Base-by-base conservation (phyloP, 2,113 vertebrate genomes). In the Cairina moschata region DNA sequence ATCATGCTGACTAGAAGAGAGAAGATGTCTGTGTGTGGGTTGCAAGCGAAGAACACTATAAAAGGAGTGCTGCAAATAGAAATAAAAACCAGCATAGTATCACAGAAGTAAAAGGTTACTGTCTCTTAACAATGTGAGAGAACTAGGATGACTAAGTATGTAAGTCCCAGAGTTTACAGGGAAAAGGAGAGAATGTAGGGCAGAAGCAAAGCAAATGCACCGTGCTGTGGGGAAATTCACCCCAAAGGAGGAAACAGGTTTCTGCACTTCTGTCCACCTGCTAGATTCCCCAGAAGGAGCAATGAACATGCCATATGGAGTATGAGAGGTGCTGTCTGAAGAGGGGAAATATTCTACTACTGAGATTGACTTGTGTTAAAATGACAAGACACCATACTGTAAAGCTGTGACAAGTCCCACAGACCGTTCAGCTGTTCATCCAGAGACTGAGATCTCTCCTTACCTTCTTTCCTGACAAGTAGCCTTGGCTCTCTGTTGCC, bases 11-110 rank as follows among this genome's bases (percentile, higher is more conserved):
- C 55, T 75, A 60, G 21, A 86, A 77, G 68, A 86, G 65, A 89
- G 17, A 28, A 94, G 65, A 82, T 54, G 29, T 44, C 75, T 90
- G 17, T 72, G 82, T 86, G 95, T 93, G 88, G 95, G 95, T 59
- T 84, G 76, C 34, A 73, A 92, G 77, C 9, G 31, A 90, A 92
- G 80, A 58, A 10, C 86, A 29, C 63, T 90, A 68, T 58, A 92
- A 93, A 95, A 86, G 28, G 16, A 94, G 18, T 0, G 1, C 44
- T 79, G 75, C 48, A 79, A 93, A 96, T 82, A 96, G 91, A 92
- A 92, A 88, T 78, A 86, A 93, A 88, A 88, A 52, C 34, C 32
- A 83, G 12, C 1, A 0, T 84, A 84, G 38, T 74, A 83, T 75
- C 56, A 72, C 42, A 72, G 28, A 81, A 81, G 8, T 80, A 90